These are phyloP conservation scores for Mormyrus lacerda DNA, from an alignment of 2,113 vertebrate genomes.

Conservation along the genomic window DNA sequence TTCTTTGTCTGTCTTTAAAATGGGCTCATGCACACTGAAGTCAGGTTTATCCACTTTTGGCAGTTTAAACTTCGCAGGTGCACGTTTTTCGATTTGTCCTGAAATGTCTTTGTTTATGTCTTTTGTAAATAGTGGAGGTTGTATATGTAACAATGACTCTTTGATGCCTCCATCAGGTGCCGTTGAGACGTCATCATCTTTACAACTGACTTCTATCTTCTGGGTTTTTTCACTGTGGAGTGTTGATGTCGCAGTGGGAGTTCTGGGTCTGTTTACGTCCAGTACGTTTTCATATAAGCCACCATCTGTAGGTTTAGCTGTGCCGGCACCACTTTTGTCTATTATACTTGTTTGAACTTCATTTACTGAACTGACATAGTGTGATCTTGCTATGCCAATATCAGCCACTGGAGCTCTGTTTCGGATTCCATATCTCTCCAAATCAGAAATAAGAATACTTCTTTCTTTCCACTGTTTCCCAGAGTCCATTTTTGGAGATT, in stretches of 20 bases:
- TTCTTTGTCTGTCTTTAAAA: constrained; percentile 33
- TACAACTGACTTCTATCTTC: background rate
- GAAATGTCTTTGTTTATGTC: constrained; percentile 23
- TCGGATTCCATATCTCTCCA: constrained; percentile 39
- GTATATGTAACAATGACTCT: constrained; percentile 29
- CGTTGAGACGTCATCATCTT: background rate
- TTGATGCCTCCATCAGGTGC: constrained; percentile 10
- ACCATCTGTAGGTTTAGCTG: background rate
- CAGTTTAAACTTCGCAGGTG: constrained; percentile 42
- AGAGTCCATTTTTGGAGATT: constrained; percentile 39
- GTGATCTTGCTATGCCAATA: constrained; percentile 27
- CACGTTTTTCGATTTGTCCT: constrained; percentile 32
- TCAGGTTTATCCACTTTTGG: constrained; percentile 43
- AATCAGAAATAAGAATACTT: constrained; percentile 30
- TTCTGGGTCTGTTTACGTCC: constrained; percentile 21
- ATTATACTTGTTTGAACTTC: constrained; percentile 26
- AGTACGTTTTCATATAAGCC: background rate
- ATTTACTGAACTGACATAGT: constrained; percentile 24
- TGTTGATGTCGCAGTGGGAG: constrained; percentile 23
- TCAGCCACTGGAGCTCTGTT: constrained; percentile 39
- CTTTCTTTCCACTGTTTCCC: constrained; percentile 42
- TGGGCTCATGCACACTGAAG: constrained; percentile 32
- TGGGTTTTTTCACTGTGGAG: constrained; percentile 14
- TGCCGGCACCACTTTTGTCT: constrained; percentile 7
- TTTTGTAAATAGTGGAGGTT: constrained; percentile 13